A percentile compares a stretch with the other conserved stretches of the same genome.
Evolutionary conservation across 2,113 vertebrate genomes (phyloP).

Genomic region (Dermatemys mawii): DNA sequence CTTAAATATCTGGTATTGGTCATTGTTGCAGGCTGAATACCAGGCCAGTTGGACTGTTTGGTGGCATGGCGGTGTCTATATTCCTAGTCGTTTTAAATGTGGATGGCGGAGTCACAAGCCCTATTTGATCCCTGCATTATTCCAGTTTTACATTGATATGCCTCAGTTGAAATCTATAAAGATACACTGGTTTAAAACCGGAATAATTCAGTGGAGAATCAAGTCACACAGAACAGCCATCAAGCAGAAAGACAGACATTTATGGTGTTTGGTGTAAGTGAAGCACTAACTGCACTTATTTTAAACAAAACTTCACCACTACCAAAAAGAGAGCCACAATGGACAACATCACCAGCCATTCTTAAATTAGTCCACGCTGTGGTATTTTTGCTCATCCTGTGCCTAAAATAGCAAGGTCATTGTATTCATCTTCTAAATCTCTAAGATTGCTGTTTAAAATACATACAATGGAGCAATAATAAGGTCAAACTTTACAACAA

Average conservation of each 20-base stretch:
- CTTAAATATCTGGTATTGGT: neutral
- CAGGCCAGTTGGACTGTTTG: neutral
- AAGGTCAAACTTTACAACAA: neutral
- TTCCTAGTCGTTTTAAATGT: neutral
- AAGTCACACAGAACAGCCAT: neutral
- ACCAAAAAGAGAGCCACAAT: neutral
- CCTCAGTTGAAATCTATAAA: neutral
- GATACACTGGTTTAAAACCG: neutral
- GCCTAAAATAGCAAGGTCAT: neutral
- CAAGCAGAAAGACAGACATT: neutral
- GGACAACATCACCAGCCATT: neutral
- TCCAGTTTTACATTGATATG: accelerated
- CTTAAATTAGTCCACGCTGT: neutral
- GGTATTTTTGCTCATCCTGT: neutral
- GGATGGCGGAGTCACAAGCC: neutral
- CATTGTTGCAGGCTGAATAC: neutral
- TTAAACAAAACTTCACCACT: neutral
- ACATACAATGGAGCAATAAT: neutral
- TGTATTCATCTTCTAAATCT: neutral
- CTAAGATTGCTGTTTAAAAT: neutral
- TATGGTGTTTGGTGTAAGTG: neutral
- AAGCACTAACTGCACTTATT: neutral
- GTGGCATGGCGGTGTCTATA: neutral
- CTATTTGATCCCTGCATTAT: neutral
- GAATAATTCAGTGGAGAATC: neutral